Evolutionary conservation across 2,113 vertebrate species (phyloP).

Genomic region (Proterorhinus semilunaris): DNA sequence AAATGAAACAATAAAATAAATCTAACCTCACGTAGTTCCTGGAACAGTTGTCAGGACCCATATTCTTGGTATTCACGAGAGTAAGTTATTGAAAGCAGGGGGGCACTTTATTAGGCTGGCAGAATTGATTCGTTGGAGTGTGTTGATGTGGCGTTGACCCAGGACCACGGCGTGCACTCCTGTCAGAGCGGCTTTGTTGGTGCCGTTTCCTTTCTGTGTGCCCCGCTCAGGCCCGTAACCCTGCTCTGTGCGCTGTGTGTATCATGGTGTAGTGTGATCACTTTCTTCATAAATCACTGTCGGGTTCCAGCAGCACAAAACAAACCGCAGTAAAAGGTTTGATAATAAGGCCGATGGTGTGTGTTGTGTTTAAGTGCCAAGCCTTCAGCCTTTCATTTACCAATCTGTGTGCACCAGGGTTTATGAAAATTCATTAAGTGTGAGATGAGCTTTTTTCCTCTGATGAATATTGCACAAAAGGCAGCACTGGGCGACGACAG

Average conservation of each 20-base stretch:
- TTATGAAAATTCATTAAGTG: constrained; percentile 74
- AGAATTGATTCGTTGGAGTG: constrained; percentile 39
- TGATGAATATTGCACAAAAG: constrained; percentile 69
- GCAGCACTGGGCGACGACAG: constrained; percentile 65
- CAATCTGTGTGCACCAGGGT: constrained; percentile 53
- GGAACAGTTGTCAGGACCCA: constrained; percentile 39
- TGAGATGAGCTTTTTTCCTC: constrained; percentile 61
- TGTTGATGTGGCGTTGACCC: constrained; percentile 63
- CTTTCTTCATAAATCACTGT: constrained; percentile 75
- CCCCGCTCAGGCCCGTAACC: constrained; percentile 67
- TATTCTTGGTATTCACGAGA: constrained; percentile 58
- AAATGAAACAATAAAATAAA: constrained; percentile 40
- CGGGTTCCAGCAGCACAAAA: constrained; percentile 68
- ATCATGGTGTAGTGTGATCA: constrained; percentile 68
- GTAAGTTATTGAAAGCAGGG: constrained; percentile 52
- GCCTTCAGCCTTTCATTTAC: constrained; percentile 56
- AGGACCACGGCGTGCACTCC: constrained; percentile 36
- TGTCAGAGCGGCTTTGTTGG: constrained; percentile 61
- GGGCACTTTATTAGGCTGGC: constrained; percentile 37
- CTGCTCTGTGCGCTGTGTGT: constrained; percentile 70
- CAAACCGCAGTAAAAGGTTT: constrained; percentile 57
- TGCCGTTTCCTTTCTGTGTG: constrained; percentile 69
- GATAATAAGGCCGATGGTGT: constrained; percentile 58
- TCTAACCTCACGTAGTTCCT: constrained; percentile 22
- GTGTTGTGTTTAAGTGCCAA: constrained; percentile 35